phyloP scores from a whole-genome alignment of 2,888 invertebrate genomes.

The Sycophila texana region DNA sequence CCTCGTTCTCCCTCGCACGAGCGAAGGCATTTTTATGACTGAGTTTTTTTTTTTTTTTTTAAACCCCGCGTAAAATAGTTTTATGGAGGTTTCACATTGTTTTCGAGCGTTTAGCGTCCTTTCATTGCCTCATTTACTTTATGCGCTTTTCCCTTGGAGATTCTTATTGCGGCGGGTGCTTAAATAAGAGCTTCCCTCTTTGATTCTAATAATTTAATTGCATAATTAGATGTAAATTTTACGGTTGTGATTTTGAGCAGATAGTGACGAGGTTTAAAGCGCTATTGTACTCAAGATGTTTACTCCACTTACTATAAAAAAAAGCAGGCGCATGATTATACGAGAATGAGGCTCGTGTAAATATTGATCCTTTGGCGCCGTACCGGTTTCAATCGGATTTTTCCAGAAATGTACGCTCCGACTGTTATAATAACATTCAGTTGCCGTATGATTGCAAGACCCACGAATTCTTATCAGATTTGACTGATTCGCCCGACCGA shows the following conservation, averaged over 20 bases:
- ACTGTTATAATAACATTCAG: slow-evolving; percentile 1
- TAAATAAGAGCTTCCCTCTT: no score
- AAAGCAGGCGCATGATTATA: background rate
- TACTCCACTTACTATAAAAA: background rate
- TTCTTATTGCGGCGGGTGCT: no score
- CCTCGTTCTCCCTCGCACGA: no score
- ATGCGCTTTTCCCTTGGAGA: no score
- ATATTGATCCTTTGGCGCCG: slow-evolving; percentile 40
- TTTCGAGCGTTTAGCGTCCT: no score
- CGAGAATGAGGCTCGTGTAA: slow-evolving; percentile 3
- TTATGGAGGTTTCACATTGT: no score
- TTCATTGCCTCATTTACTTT: no score
- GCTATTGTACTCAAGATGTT: background rate
- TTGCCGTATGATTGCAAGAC: slow-evolving; percentile 4
- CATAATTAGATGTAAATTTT: background rate
- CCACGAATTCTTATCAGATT: slow-evolving; percentile 21
- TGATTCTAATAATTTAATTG: background rate
- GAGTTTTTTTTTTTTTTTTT: no score
- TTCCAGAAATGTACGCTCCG: slow-evolving; percentile 19
- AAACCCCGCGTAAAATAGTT: no score
- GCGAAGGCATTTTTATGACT: no score
- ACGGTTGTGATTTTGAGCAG: no score
- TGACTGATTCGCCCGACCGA: background rate
- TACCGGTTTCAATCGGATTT: slow-evolving; percentile 18
- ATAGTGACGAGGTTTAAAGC: background rate